Evolutionary conservation across 1,140 invertebrate genomes (phyloP).

Genomic region (Palaemon carinicauda): DNA sequence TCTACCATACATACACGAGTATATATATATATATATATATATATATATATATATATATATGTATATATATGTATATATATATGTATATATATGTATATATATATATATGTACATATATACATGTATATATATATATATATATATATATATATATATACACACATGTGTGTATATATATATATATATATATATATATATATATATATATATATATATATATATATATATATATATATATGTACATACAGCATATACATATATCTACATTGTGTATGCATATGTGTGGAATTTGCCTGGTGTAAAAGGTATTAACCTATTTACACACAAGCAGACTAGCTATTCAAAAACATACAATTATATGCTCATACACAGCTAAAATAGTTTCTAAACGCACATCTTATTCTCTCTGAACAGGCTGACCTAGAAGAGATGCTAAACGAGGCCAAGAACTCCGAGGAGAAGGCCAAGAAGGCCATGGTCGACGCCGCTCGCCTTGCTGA

Average conservation of each 20-base stretch:
- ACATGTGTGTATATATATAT: too few species aligned
- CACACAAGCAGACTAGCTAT: neutral
- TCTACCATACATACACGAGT: too few species aligned
- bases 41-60: neutral
- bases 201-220: too few species aligned
- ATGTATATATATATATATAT: neutral
- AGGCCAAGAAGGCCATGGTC: conserved; percentile 52
- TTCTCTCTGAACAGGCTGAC: conserved; percentile 21
- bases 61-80: neutral
- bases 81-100: too few species aligned
- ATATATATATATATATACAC: too few species aligned
- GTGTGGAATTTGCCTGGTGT: too few species aligned
- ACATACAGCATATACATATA: too few species aligned
- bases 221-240: too few species aligned
- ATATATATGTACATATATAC: neutral
- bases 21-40: neutral
- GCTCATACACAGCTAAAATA: neutral
- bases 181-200: too few species aligned
- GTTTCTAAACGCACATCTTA: neutral
- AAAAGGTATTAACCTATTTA: too few species aligned
- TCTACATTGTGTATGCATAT: too few species aligned
- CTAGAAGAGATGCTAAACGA: conserved; percentile 49
- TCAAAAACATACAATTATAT: neutral
- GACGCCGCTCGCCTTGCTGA: conserved; percentile 50
- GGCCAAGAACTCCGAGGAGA: conserved; percentile 51